Base-by-base conservation (phyloP, 2,797 vertebrate species). In the Masticophis lateralis region DNA sequence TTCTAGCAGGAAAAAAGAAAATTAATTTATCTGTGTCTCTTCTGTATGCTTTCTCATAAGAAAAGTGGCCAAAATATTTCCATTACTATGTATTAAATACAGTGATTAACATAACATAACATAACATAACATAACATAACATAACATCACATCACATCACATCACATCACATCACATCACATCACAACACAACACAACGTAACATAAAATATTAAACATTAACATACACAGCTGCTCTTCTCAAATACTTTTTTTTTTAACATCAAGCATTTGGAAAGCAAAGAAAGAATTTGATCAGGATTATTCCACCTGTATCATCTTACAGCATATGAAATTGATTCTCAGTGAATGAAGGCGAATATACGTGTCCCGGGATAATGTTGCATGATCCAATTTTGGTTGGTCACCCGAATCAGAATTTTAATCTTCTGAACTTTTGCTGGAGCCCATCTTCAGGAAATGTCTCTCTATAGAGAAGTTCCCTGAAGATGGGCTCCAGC, bases 41-140 rank as follows among this genome's bases (percentile, higher is more conserved):
- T 55, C 37, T 43, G 74, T 43, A 79, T 43, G 55, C 22, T 32
- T 88, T 10, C 32, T 60, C 9, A 37, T 27, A 88, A 92, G 92
- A 25, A 25, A 94, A 91, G 95, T 74, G 91, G n/a, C 79, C 94
- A 0, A 18, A 61, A 94, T 89, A 61, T 93, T 92, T 91, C 94
- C 94, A 90, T 66, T 79, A 90, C 55, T 92, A 83, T 83, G 20
- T 47, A 83, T 25, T 47, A 83, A 47, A 47, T 37, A 83, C 10
- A 47, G 37, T 47, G 20, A 83, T 47, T 79, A 22, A 83, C 4
- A 2, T 83, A 47, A 43, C 8, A 20, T 20, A 59, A 5, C 16
- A 20, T 59, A n/a, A 69, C 16, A 18, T 20, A 43, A 20, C 32
- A 37, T 18, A 60, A 25, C 59, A 18, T 12, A 63, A 28, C 28